phyloP scores from a whole-genome alignment of 2,888 invertebrate genomes.

The Branchellion lobata region DNA sequence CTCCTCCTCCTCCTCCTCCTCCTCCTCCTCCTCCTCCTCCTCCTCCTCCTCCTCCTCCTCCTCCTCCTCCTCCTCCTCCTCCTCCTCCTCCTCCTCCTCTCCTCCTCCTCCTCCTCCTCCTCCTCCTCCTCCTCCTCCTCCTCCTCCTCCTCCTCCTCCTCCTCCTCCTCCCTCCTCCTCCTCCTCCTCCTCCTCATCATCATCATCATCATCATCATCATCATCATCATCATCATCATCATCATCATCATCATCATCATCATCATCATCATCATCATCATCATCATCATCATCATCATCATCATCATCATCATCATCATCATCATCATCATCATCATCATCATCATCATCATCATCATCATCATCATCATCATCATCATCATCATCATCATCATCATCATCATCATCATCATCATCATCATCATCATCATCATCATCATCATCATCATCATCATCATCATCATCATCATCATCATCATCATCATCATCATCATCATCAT shows the following conservation, averaged over 20 bases:
- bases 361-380: neutral
- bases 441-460: neutral
- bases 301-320: slow-evolving; percentile 11
- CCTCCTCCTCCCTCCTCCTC: neutral
- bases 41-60: too few relatives aligned
- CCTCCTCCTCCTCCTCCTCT: neutral
- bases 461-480: neutral
- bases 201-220: slow-evolving; percentile 46
- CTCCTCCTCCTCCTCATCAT: slow-evolving; percentile 36
- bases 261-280: slow-evolving; percentile 32
- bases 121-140: slow-evolving; percentile 11
- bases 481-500: neutral
- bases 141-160: slow-evolving; percentile 11
- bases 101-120: too few relatives aligned
- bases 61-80: neutral
- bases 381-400: neutral
- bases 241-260: slow-evolving; percentile 40
- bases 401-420: neutral
- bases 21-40: slow-evolving; percentile 4
- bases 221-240: slow-evolving; percentile 47
- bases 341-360: neutral
- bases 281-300: slow-evolving; percentile 29
- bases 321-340: neutral
- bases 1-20: slow-evolving; percentile 11
- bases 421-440: neutral